Evolutionary conservation across 2,888 invertebrate genomes (phyloP), one percentile per base, ranked within the genome.

Genomic region (Orthonevra nobilis): DNA sequence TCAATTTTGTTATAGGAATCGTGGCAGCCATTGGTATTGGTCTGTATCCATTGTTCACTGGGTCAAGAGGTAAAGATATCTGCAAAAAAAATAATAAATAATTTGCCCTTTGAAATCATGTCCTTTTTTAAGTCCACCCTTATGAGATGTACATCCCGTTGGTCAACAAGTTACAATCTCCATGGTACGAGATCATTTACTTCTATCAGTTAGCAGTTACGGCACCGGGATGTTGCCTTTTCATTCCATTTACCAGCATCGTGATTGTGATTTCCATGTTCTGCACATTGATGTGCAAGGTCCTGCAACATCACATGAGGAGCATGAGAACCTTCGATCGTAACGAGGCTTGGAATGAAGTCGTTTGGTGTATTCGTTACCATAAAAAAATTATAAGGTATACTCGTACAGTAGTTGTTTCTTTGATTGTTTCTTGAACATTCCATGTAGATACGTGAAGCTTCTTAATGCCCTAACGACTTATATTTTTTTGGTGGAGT

Each of bases 151-250:
- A 83, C 48, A 48, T 85, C 20, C 83, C 83, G 1, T 81, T 81
- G 3, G 81, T 86, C 17, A 82, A 86, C 40, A 81, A 84, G 42
- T 70, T 52, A 50, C 69, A 73, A 3, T 82, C 81, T 5, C 86
- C 86, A 17, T 82, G 74, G 70, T 86, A 85, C 34, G 86, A 86
- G 81, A 46, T 85, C 1, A 81, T 85, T 70, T 86, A 84, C 64
- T 69, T 81, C 10, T 70, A 84, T 3, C 84, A 86, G 60, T 56
- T 63, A 42, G 60, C 85, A 20, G 83, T 85, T 70, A 82, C 85
- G 4, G 83, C 84, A 6, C 77, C 84, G 73, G 84, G 86, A 19
- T 86, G 85, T 48, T 85, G 83, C 79, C 85, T 86, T 84, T 86
- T 85, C 28, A 86, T 85, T 38, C 85, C 86, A 1, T 85, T 84